A percentile compares a stretch with the other conserved stretches of the same genome.
phyloP scores from a whole-genome alignment of 2,113 vertebrate species.

The Erythrocebus patas region DNA sequence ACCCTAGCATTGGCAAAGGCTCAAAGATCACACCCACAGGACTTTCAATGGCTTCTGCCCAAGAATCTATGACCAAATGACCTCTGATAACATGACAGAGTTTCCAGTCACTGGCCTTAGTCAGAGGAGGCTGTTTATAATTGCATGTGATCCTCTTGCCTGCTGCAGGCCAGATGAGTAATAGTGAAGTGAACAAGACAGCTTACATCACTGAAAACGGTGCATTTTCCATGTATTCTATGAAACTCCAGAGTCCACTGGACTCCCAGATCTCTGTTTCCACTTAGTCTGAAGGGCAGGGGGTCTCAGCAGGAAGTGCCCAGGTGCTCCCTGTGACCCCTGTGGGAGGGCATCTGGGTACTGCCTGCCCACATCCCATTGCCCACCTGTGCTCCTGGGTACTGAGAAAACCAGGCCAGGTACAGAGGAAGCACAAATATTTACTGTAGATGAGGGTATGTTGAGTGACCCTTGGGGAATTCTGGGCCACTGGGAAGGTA shows the following conservation, averaged over 20 bases:
- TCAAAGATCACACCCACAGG: not conserved
- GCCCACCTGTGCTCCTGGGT: not conserved
- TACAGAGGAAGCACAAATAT: conserved; percentile 3
- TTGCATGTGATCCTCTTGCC: not conserved
- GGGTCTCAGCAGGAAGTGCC: not conserved
- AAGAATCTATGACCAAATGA: not conserved
- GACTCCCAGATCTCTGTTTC: not conserved
- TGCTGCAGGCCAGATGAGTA: not conserved
- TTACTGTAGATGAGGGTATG: not conserved
- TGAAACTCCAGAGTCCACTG: not conserved
- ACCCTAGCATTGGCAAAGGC: not conserved
- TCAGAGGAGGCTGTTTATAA: conserved; percentile 13
- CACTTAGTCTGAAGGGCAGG: not conserved
- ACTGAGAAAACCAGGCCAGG: not conserved
- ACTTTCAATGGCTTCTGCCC: not conserved
- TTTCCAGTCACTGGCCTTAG: not conserved
- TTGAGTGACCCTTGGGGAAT: conserved; percentile 25
- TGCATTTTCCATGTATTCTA: not conserved
- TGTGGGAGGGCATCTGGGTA: not conserved
- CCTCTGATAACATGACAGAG: not conserved
- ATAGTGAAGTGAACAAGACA: not conserved
- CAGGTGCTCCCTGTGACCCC: not conserved
- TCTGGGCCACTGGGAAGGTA: not conserved
- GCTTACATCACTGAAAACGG: not conserved
- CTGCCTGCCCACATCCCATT: not conserved